Percentiles rank a stretch among this genome's conserved stretches.
Evolutionary conservation across 1,140 invertebrate species (phyloP).

Genomic region (Neuroterus valhalla): DNA sequence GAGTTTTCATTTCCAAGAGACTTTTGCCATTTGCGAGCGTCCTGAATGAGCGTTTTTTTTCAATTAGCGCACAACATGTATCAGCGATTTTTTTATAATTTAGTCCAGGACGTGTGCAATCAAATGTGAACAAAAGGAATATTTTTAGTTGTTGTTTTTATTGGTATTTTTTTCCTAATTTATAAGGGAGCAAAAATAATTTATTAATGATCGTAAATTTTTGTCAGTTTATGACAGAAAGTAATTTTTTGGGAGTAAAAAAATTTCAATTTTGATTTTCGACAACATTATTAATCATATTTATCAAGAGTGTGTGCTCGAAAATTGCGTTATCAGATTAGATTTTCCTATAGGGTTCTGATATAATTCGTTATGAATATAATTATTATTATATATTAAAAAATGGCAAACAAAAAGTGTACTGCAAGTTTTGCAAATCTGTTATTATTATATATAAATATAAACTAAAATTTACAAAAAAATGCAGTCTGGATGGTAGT

Average conservation of each 20-base stretch:
- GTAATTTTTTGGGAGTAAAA: too few species aligned
- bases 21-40: background rate
- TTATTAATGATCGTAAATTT: too few species aligned
- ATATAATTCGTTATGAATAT: conserved; percentile 33
- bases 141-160: background rate
- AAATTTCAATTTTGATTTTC: too few species aligned
- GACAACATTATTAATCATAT: background rate
- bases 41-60: background rate
- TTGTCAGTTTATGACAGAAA: too few species aligned
- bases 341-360: conserved; percentile 23
- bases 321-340: background rate
- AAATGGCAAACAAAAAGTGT: conserved; percentile 39
- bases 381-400: conserved; percentile 37
- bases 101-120: conserved; percentile 3
- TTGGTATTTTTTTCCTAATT: too few species aligned
- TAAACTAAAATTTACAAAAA: background rate
- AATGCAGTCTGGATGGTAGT: too few species aligned
- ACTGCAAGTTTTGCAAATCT: conserved; percentile 43
- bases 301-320: background rate
- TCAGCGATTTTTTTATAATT: background rate
- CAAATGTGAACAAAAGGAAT: background rate
- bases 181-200: too few species aligned
- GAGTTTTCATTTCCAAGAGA: background rate
- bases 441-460: conserved; percentile 44
- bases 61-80: conserved; percentile 19